Evolutionary conservation across 2,888 invertebrate species (phyloP).

Genomic region (Hydroisotoma schaefferi): DNA sequence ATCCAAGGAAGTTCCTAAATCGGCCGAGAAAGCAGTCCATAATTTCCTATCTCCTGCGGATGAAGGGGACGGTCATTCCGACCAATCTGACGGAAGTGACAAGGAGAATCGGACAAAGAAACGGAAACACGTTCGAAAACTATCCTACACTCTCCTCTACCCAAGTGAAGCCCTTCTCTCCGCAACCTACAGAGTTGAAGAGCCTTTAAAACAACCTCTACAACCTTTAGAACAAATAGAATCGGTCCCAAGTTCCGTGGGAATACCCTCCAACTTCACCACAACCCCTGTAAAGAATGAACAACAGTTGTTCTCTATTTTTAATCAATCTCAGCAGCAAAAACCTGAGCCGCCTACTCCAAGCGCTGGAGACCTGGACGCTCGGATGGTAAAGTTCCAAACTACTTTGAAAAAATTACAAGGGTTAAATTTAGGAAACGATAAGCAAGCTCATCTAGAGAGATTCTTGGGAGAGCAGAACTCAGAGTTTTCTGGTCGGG

Average conservation of each 20-base stretch:
- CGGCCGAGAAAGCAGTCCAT: slow-evolving; percentile 54
- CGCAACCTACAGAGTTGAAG: slow-evolving; percentile 17
- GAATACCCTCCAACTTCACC: slow-evolving; percentile 11
- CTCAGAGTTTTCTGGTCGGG: neutral
- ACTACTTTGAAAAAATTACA: slow-evolving; percentile 8
- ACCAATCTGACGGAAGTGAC: slow-evolving; percentile 28
- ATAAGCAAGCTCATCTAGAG: slow-evolving; percentile 33
- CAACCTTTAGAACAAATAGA: slow-evolving; percentile 27
- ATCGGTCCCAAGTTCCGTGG: slow-evolving; percentile 25
- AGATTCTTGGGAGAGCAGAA: slow-evolving; percentile 31
- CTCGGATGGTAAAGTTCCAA: neutral
- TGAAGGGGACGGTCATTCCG: slow-evolving; percentile 5
- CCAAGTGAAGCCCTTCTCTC: slow-evolving; percentile 73
- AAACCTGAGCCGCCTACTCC: neutral
- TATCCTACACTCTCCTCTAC: slow-evolving; percentile 72
- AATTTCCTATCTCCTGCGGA: slow-evolving; percentile 53
- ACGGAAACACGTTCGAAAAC: slow-evolving; percentile 59
- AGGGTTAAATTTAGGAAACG: slow-evolving; percentile 17
- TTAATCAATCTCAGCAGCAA: neutral
- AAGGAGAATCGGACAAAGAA: slow-evolving; percentile 25
- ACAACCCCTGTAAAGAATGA: slow-evolving; percentile 27
- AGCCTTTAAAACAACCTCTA: slow-evolving; percentile 30
- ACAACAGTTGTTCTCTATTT: neutral
- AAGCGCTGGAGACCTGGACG: neutral
- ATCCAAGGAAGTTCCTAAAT: slow-evolving; percentile 21